Evolutionary conservation across 2,797 vertebrate genomes (phyloP), one percentile per base, ranked within the genome.

Genomic region (Rhinella marina): DNA sequence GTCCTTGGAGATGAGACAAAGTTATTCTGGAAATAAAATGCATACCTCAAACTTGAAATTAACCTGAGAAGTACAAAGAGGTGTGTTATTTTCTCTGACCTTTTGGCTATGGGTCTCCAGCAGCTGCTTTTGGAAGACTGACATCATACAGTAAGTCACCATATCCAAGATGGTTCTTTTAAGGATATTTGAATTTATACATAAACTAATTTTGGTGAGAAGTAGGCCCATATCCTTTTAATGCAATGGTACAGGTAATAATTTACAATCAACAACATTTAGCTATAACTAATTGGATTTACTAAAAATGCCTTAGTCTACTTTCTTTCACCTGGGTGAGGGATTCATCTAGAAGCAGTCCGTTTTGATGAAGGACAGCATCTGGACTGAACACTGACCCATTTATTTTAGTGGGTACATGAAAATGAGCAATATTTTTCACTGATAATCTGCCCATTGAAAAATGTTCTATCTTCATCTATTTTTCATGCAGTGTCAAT

Each of bases 51-150:
- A 83, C 81, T 83, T 88, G 81, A 62, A 83, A 84, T 59, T 88
- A 88, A 88, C 81, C 73, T 88, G 73, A 84, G 16, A 68, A 32
- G 73, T 16, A 79, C 84, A 88, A 78, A 50, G 81, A 81, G 73
- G 81, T 77, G 5, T 59, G 32, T 78, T 84, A 84, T 84, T 88
- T 79, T 79, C 73, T n/a, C 27, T 25, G 52, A 68, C 59, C 41
- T 70, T 77, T 88, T 82, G 86, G 86, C 86, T 68, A n/a, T 27
- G 41, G 54, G 61, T 84, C 16, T 48, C 14, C 25, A 70, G 81
- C 86, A 88, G 81, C 86, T 88, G 86, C 61, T 88, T 78, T 83
- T 83, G 59, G 23, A 78, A 83, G 66, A 77, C 80, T 87, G 32
- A 87, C 79, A 87, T 81, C 66, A 85, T 79, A 59, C 75, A 79